Conservation (phyloP, 1,140 invertebrate genomes). For the Cyclina sinensis region DNA sequence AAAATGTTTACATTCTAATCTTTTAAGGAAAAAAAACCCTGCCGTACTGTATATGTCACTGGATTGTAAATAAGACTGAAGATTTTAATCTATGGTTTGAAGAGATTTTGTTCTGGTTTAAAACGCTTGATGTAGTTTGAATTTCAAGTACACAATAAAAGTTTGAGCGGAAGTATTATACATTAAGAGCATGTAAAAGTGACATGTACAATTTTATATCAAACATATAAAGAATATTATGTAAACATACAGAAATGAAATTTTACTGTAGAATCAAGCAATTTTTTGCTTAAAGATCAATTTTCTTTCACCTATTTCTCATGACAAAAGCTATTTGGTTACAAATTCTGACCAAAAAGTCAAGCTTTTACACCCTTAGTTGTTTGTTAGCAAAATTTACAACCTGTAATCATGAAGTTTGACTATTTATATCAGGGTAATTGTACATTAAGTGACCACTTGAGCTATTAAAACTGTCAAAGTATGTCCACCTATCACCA, state of each 20-base stretch:
- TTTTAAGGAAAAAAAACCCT: neutral
- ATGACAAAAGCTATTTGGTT: no score
- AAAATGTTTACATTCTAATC: neutral
- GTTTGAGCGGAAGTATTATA: neutral
- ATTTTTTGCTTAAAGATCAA: no score
- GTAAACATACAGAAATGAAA: no score
- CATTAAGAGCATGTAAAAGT: neutral
- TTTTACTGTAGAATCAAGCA: no score
- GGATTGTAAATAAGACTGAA: slow-evolving; percentile 3
- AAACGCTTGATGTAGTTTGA: neutral
- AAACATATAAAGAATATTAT: no score
- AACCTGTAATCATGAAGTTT: neutral
- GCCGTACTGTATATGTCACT: neutral
- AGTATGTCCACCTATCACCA: neutral
- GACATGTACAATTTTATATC: no score
- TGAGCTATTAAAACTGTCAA: neutral
- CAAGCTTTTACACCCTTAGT: neutral
- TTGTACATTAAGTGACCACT: neutral
- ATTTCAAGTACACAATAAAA: neutral
- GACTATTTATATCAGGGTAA: neutral
- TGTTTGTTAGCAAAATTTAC: neutral
- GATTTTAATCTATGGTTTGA: slow-evolving; percentile 3
- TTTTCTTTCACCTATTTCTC: no score
- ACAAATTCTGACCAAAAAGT: neutral
- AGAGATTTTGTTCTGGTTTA: slow-evolving; percentile 19